Base-by-base conservation (phyloP, 2,113 vertebrate species). In the Malurus elegans region DNA sequence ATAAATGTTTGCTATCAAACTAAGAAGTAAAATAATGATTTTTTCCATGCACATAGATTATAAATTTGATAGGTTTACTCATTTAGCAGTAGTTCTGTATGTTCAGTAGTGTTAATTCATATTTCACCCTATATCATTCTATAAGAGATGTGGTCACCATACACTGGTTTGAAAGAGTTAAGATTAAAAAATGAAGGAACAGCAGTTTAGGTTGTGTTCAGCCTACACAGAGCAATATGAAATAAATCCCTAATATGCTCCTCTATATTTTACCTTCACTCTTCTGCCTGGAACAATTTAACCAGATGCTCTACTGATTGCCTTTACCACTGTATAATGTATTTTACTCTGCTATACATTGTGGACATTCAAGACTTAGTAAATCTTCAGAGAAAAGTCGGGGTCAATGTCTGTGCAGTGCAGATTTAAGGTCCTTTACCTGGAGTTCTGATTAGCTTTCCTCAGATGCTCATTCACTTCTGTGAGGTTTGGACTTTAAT, bases 391-490 rank as follows among this genome's bases (percentile, higher is more conserved):
- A 96, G 87, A 92, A 95, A 95, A 96, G 61, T 89, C 47, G 0
- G 0, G 90, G 86, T 96, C 94, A 95, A 90, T 96, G 86, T 79
- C 95, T 95, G 93, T 75, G 73, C 86, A 54, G 82, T 58, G 79
- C 74, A 96, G 93, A 95, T 95, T 97, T 96, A 91, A 96, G 91
- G 93, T 96, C 87, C 84, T 95, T 96, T 96, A 95, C 88, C 70
- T 89, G 88, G 82, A 94, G 79, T 94, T 97, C 93, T 91, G 95
- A 96, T 97, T 96, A 96, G 91, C 91, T 97, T 96, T 95, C 92
- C 90, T 97, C 90, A 95, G 94, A 97, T 93, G 94, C 88, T 95
- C 94, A 71, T 96, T 97, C 96, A 96, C 78, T 93, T 97, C 95
- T 93, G 76, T 90, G 92, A 96, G 90, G 73, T 86, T 95, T 96